phyloP scores from a whole-genome alignment of 2,888 invertebrate species.

The Rhyacophila evoluta region DNA sequence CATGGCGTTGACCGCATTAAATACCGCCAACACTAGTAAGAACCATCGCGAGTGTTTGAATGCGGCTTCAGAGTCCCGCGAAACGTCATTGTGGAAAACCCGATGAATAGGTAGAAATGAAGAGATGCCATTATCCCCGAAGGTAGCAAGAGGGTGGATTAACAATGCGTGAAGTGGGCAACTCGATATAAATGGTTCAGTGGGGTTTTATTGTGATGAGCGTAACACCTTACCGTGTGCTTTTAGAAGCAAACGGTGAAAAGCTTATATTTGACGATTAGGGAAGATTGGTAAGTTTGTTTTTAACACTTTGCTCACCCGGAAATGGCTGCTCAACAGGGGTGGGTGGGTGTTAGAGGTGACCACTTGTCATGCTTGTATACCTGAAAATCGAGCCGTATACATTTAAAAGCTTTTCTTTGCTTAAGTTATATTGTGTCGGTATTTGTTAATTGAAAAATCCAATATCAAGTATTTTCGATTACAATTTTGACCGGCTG shows the following conservation, averaged over 20 bases:
- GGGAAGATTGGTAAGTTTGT: no score
- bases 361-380: constrained; percentile 14
- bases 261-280: no score
- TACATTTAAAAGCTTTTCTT: not conserved
- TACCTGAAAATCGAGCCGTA: constrained; percentile 18
- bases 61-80: no score
- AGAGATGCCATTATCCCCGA: not conserved
- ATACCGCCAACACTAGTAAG: no score
- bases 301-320: no score
- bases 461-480: constrained; percentile 25
- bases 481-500: not conserved
- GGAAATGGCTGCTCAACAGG: constrained; percentile 3
- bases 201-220: constrained; percentile 39
- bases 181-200: constrained; percentile 43
- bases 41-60: no score
- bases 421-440: not conserved
- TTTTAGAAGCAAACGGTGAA: no score
- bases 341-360: not conserved
- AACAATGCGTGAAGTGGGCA: constrained; percentile 43
- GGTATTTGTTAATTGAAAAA: constrained; percentile 17
- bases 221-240: constrained; percentile 40
- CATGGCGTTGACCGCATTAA: no score
- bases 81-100: not conserved
- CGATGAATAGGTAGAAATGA: not conserved
- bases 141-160: constrained; percentile 25